Base-by-base conservation (phyloP, 35 echinoderm and acorn worm species). In the Acanthaster planci region DNA sequence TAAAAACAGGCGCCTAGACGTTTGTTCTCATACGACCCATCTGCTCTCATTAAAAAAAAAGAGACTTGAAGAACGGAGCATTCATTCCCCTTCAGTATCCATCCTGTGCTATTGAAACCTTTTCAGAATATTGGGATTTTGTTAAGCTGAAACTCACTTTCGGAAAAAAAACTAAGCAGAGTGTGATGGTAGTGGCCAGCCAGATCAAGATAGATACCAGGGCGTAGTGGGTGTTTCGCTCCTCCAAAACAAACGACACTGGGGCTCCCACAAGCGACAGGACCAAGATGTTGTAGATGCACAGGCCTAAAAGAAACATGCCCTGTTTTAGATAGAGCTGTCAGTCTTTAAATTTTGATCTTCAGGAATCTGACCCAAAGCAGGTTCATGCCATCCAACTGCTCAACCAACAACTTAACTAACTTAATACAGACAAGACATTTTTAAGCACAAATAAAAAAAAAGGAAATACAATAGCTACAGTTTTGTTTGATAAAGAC, bases 231-330 rank as follows among this genome's bases (percentile, higher is more conserved):
- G 78, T 67, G 40, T 87, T 80, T 57, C 51, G 79, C 38, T 92
- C 84, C 37, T 82, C 67, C 56, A 92, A 60, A 42, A 92, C 78
- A 44, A 92, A 85, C 1, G 90, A 77, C 14, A 92, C 79, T 9
- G 90, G 84, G 26, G 87, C 90, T 6, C 90, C 90, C n/a, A 92
- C 82, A 21, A 87, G 58, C 18, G 68, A 87, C n/a, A 92, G 54
- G 30, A 92, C 55, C 3, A 92, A 60, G 10, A 92, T 80, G 34
- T 86, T 92, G 54, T 92, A 92, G n/a, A 92, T 79, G 10, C 90
- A 83, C 47, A 87, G 82, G 34, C 90, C 90, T 92, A 50, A 6
- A 82, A 54, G 44, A 83, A 7, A 56, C 40, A 83, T 27, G 54
- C 17, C 3, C 34, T 78, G n/a, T 15, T 31, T 18, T 22, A 18